These are phyloP conservation scores for Hydrocynus forskahlii DNA, from an alignment of 2,797 vertebrate species.

Conservation along the genomic window DNA sequence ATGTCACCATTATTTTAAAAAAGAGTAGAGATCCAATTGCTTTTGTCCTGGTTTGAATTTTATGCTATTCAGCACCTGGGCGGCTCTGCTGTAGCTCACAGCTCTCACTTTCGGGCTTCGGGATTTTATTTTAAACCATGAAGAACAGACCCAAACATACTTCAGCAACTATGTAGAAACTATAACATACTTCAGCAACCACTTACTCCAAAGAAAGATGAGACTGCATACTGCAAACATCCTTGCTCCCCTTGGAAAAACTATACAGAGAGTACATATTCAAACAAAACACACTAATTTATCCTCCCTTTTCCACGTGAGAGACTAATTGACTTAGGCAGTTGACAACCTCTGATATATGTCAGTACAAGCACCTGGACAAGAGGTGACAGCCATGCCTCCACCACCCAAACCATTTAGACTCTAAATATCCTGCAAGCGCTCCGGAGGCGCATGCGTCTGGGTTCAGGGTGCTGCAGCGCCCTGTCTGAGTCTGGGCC, in stretches of 20 bases:
- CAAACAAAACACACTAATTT: conserved; percentile 56
- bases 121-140: too few species aligned
- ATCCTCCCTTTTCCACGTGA: conserved; percentile 48
- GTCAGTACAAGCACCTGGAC: conserved; percentile 59
- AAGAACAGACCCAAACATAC: too few species aligned
- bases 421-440: conserved; percentile 51
- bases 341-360: conserved; percentile 56
- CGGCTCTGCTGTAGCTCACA: too few species aligned
- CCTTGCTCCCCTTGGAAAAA: conserved; percentile 41
- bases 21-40: too few species aligned
- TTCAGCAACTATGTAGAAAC: too few species aligned
- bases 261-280: conserved; percentile 44
- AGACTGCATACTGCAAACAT: conserved; percentile 41
- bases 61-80: too few species aligned
- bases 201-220: conserved; percentile 39
- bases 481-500: conserved; percentile 39
- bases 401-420: conserved; percentile 50
- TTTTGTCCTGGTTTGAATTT: too few species aligned
- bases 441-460: conserved; percentile 36
- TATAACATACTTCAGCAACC: not conserved
- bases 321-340: conserved; percentile 59
- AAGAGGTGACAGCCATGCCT: conserved; percentile 56
- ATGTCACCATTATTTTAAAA: too few species aligned
- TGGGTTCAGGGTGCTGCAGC: conserved; percentile 26
- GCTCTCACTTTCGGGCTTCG: too few species aligned